Conservation (phyloP, 2,797 vertebrate genomes). For the Apogon talboti region DNA sequence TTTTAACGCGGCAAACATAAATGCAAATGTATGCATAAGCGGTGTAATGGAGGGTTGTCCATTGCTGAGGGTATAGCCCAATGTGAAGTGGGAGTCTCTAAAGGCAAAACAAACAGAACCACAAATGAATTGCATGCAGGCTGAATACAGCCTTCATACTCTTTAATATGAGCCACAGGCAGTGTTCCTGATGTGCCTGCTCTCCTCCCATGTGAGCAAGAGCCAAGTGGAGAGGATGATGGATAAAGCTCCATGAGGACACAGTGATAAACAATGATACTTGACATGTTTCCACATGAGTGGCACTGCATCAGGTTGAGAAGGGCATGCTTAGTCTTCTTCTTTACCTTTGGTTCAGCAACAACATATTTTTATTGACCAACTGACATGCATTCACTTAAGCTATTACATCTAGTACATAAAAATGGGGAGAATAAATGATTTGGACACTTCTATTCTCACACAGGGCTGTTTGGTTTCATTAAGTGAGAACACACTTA, state of each 20-base stretch:
- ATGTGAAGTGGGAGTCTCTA: slow-evolving; percentile 47
- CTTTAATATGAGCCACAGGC: slow-evolving; percentile 75
- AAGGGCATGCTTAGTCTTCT: slow-evolving; percentile 36
- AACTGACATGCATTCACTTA: slow-evolving; percentile 1
- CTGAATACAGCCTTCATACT: slow-evolving; percentile 62
- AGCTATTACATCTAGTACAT: not conserved
- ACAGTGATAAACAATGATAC: slow-evolving; percentile 56
- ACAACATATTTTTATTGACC: not conserved
- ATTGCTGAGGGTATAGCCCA: slow-evolving; percentile 44
- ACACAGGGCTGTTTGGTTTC: slow-evolving; percentile 50
- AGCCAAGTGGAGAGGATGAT: slow-evolving; percentile 72
- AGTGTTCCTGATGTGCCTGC: slow-evolving; percentile 70
- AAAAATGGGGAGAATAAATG: too few relatives aligned
- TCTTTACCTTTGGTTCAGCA: slow-evolving; percentile 32
- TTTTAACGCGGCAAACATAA: slow-evolving; percentile 46
- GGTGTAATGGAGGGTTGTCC: slow-evolving; percentile 52
- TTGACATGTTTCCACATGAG: slow-evolving; percentile 73
- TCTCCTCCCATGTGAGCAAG: slow-evolving; percentile 66
- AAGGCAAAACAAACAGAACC: slow-evolving; percentile 61
- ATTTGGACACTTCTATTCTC: not conserved
- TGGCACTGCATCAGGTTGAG: slow-evolving; percentile 46
- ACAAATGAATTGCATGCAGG: slow-evolving; percentile 66
- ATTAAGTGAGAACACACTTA: slow-evolving; percentile 53
- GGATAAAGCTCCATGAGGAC: slow-evolving; percentile 67
- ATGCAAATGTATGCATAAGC: slow-evolving; percentile 65